phyloP scores from a whole-genome alignment of 2,113 vertebrate genomes.

The Petrocephalus microphthalmus region DNA sequence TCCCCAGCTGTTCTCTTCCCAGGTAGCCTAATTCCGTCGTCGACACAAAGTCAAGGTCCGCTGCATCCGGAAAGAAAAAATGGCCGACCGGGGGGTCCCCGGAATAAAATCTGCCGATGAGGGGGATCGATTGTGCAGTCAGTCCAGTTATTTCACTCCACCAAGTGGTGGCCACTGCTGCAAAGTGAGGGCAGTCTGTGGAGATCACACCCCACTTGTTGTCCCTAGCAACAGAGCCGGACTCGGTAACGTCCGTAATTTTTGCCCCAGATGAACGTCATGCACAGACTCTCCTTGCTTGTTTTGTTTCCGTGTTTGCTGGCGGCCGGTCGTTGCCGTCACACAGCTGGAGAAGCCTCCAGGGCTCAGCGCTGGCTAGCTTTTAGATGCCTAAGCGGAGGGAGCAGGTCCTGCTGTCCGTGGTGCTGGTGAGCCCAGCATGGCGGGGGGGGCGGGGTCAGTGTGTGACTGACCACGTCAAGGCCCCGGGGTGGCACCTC shows the following conservation, averaged over 20 bases:
- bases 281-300: not conserved
- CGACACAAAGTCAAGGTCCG: no score
- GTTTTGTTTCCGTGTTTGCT: not conserved
- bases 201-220: not conserved
- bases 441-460: not conserved
- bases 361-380: not conserved
- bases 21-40: not conserved
- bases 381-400: not conserved
- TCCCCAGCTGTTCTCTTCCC: not conserved
- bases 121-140: not conserved
- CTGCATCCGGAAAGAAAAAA: not conserved
- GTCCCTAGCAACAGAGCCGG: not conserved
- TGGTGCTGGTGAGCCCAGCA: not conserved
- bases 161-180: not conserved
- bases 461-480: not conserved
- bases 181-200: not conserved
- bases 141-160: not conserved
- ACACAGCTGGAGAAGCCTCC: not conserved
- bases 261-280: not conserved
- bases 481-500: not conserved
- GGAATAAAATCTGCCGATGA: not conserved
- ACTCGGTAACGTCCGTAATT: not conserved
- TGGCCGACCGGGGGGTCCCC: not conserved
- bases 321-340: not conserved
- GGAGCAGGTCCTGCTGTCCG: not conserved